Evolutionary conservation across 2,113 vertebrate species (phyloP).

Genomic region (Caloenas nicobarica): DNA sequence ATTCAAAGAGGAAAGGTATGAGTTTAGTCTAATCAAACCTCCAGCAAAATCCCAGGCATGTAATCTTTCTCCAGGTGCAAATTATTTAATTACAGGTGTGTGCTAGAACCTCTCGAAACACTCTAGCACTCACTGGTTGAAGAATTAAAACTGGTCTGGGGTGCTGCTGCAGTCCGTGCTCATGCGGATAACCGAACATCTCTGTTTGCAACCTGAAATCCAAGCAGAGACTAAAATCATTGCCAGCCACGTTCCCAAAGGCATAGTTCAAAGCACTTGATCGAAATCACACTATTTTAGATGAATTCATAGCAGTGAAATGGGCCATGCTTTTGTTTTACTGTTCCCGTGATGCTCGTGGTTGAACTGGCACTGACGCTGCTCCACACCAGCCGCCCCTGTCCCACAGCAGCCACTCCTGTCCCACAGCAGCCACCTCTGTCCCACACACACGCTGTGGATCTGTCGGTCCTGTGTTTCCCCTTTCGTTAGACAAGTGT

Average conservation of each 20-base stretch:
- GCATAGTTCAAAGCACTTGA: background rate
- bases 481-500: background rate
- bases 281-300: background rate
- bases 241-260: background rate
- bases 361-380: accelerated
- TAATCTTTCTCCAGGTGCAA: background rate
- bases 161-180: background rate
- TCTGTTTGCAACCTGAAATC: background rate
- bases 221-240: background rate
- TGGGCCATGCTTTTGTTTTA: background rate
- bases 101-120: no score
- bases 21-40: background rate
- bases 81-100: no score
- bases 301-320: background rate
- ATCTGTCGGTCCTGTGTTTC: background rate
- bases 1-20: background rate
- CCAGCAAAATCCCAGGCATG: background rate
- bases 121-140: no score
- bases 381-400: background rate
- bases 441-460: accelerated
- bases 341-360: background rate
- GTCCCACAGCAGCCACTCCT: accelerated
- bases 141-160: no score
- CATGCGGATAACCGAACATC: accelerated
- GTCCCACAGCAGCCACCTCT: background rate